Base-by-base conservation (phyloP, 92 coral and sea anemone genomes). In the Umimayanthus kanabou region DNA sequence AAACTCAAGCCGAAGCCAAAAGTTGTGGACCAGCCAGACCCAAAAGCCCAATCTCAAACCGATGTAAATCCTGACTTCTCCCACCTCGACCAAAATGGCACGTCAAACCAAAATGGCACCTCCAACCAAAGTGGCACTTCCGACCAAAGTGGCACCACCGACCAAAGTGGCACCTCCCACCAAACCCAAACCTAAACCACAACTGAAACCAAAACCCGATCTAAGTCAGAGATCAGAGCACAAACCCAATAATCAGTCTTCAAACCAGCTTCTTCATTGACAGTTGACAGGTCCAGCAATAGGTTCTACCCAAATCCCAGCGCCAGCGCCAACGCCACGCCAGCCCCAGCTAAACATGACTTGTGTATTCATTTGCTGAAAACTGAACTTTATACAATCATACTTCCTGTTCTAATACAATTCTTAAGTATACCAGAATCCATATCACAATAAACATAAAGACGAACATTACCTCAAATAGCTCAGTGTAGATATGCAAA, bases 131-230 rank as follows among this genome's bases (percentile, higher is more conserved):
- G 73, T 66, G 30, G 29, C 73, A 66, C 73, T 29, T 66, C 73
- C 73, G 73, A 66, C 77, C 45, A 73, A 73, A 73, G n/a, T n/a
- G n/a, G n/a, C n/a, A n/a, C n/a, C 37, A 71, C 23, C n/a, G n/a
- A n/a, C n/a, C n/a, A n/a, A n/a, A n/a, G n/a, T n/a, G n/a, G n/a
- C n/a, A n/a, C n/a, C n/a, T n/a, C n/a, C n/a, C n/a, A n/a, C n/a
- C n/a, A n/a, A n/a, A n/a, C n/a, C n/a, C n/a, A n/a, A n/a, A n/a
- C n/a, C n/a, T n/a, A n/a, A n/a, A n/a, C n/a, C n/a, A n/a, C 0
- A 33, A 33, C 37, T 33, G 37, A 33, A 33, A 33, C 37, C 79
- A 9, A 75, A 75, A 75, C 79, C 79, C 9, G n/a, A 75, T 22
- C 13, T 40, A 2, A 75, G 79, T 75, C 49, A 11, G 10, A 47